Percentiles rank a stretch among this genome's conserved stretches.
Evolutionary conservation across 2,888 invertebrate genomes (phyloP).

Genomic region (Exocentrus adspersus): DNA sequence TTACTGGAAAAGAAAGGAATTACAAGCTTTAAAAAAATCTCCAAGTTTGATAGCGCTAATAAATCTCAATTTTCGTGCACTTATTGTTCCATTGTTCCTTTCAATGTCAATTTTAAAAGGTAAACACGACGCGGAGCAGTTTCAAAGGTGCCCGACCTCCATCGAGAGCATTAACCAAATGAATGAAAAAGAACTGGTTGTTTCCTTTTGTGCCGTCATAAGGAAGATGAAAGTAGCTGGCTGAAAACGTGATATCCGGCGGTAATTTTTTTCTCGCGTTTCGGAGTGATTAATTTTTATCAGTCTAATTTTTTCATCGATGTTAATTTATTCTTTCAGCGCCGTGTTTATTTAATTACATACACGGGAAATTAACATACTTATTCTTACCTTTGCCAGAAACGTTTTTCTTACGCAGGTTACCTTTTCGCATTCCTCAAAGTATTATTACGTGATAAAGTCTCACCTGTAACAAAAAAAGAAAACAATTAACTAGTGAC

Average conservation of each 20-base stretch:
- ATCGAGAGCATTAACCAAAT: not conserved
- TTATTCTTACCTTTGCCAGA: not conserved
- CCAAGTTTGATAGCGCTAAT: not conserved
- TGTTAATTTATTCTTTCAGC: not conserved
- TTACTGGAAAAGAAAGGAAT: no score
- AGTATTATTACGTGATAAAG: not conserved
- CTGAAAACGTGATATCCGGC: conserved; percentile 22
- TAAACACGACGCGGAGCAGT: no score
- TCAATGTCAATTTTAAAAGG: not conserved
- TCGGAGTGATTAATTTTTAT: conserved; percentile 11
- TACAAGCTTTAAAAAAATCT: not conserved
- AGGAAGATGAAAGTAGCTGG: conserved; percentile 12
- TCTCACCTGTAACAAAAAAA: conserved; percentile 7
- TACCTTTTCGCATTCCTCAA: no score
- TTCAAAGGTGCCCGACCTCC: not conserved
- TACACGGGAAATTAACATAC: not conserved
- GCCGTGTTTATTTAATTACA: not conserved
- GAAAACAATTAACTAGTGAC: not conserved
- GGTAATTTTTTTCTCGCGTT: conserved; percentile 15
- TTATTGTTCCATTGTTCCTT: not conserved
- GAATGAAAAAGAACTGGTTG: conserved; percentile 6
- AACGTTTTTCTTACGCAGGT: not conserved
- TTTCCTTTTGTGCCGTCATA: conserved; percentile 3
- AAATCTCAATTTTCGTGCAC: not conserved
- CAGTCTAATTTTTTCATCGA: no score